These are phyloP conservation scores for Leptarthrus brevirostris DNA, from an alignment of 2,888 invertebrate genomes.

Conservation along the genomic window DNA sequence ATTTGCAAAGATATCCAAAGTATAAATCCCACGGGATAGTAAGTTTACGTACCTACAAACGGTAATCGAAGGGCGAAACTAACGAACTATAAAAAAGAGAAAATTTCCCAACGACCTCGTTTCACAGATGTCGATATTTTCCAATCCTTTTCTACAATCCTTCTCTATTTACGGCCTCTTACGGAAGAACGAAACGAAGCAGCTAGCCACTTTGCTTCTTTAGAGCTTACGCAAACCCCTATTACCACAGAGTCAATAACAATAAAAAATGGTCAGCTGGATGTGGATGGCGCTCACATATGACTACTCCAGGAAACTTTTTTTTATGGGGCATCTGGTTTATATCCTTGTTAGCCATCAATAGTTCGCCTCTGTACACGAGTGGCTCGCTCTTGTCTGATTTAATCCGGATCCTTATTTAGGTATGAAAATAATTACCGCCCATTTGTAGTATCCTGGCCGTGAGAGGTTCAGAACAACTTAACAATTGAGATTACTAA, in stretches of 20 bases:
- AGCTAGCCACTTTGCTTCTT: constrained; percentile 30
- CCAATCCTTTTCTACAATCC: constrained; percentile 40
- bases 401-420: constrained; percentile 36
- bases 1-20: constrained; percentile 30
- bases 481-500: constrained; percentile 35
- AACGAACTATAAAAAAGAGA: constrained; percentile 35
- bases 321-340: constrained; percentile 47
- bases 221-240: constrained; percentile 38
- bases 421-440: constrained; percentile 43
- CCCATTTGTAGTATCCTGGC: constrained; percentile 17
- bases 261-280: constrained; percentile 45
- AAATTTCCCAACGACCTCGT: constrained; percentile 34
- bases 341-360: constrained; percentile 44
- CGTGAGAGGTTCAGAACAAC: not conserved
- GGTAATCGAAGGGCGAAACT: constrained; percentile 35
- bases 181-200: no score
- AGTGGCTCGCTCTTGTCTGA: constrained; percentile 7
- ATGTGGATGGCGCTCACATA: constrained; percentile 21
- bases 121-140: constrained; percentile 46
- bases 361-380: not conserved
- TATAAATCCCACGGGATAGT: not conserved
- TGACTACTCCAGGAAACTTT: constrained; percentile 34
- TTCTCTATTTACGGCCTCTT: no score
- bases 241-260: constrained; percentile 47
- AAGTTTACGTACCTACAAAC: constrained; percentile 4